A percentile compares a stretch with the other conserved stretches of the same genome.
Evolutionary conservation across 1,140 invertebrate genomes (phyloP).

Genomic region (Asbolus verrucosus): DNA sequence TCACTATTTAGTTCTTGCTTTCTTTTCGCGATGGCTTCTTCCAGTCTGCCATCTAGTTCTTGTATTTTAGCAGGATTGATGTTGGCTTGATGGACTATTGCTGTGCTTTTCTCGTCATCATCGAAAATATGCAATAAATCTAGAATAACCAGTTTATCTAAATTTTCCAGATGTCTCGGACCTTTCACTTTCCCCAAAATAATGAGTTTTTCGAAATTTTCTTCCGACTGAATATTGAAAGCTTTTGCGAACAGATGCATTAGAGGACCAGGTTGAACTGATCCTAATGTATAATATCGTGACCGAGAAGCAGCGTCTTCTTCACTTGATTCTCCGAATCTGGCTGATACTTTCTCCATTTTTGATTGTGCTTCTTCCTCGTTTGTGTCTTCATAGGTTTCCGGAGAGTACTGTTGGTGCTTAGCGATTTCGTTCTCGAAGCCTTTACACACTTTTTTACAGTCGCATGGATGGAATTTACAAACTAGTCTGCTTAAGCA

Average conservation of each 20-base stretch:
- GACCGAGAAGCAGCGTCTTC: slow-evolving; percentile 3
- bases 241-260: slow-evolving; percentile 21
- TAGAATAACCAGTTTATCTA: neutral
- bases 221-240: neutral
- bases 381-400: no score
- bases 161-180: neutral
- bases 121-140: slow-evolving; percentile 32
- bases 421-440: no score
- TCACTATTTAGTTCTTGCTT: neutral
- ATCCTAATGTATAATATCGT: slow-evolving; percentile 25
- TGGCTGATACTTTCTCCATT: neutral
- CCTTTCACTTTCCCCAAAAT: slow-evolving; percentile 36
- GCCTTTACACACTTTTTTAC: no score
- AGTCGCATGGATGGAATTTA: no score
- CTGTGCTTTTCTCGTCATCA: neutral
- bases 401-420: no score
- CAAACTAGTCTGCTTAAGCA: no score
- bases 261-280: slow-evolving; percentile 16
- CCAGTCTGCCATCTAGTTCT: slow-evolving; percentile 22
- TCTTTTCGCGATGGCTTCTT: neutral
- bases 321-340: slow-evolving; percentile 15
- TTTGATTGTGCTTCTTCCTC: slow-evolving; percentile 4
- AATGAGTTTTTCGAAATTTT: slow-evolving; percentile 33
- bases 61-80: neutral
- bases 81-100: neutral